Conservation (phyloP, 2,113 vertebrate genomes). For the Tetrax tetrax region DNA sequence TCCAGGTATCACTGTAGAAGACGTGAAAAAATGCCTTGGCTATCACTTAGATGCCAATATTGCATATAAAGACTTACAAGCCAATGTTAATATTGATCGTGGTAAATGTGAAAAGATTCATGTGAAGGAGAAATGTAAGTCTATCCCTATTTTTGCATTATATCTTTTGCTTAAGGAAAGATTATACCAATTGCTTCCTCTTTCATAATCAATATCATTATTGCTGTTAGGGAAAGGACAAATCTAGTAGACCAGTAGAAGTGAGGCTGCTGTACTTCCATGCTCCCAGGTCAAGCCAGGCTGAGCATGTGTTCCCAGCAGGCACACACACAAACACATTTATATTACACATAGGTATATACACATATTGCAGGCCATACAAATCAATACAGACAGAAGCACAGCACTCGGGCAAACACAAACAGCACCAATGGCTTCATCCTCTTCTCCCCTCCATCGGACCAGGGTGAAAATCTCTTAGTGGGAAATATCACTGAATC, state of each 20-base stretch:
- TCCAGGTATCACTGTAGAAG: slow-evolving; percentile 76
- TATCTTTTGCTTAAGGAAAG: background rate
- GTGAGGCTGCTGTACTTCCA: background rate
- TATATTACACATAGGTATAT: background rate
- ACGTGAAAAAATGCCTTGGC: slow-evolving; percentile 79
- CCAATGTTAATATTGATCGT: fast-evolving
- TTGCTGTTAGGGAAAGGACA: background rate
- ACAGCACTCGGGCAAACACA: background rate
- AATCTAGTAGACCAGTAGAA: background rate
- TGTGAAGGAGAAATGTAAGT: slow-evolving; percentile 39
- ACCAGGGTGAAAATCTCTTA: background rate
- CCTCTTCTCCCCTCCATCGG: background rate
- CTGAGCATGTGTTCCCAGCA: background rate
- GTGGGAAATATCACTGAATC: background rate
- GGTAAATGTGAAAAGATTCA: slow-evolving; percentile 23
- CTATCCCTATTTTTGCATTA: background rate
- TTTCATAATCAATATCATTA: background rate
- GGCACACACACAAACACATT: background rate
- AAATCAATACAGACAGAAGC: background rate
- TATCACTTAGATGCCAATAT: slow-evolving; percentile 7
- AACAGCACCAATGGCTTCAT: background rate
- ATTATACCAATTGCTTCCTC: background rate
- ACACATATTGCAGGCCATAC: background rate
- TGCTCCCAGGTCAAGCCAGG: background rate
- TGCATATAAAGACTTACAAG: fast-evolving